Percentiles rank a stretch among this genome's conserved stretches.
Conservation (phyloP, 2,797 vertebrate species). For the Onychomys torridus region DNA sequence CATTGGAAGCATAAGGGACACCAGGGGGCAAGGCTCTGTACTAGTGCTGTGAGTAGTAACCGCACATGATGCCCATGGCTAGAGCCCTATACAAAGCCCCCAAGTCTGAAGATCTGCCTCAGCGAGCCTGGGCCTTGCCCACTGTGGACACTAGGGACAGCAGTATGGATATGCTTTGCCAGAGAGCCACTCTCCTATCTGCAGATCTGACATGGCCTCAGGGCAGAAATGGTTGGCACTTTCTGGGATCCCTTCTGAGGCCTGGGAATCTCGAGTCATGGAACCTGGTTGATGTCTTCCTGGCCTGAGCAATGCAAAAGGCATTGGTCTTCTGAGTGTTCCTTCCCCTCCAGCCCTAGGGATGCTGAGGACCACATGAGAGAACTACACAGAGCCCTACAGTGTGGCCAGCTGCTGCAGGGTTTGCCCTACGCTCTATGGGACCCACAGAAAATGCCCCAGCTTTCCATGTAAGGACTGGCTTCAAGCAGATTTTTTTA, state of each 20-base stretch:
- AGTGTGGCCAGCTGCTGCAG: accelerated
- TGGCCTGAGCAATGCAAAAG: not conserved
- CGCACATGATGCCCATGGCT: too few relatives aligned
- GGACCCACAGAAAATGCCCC: too few relatives aligned
- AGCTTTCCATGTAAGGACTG: not conserved
- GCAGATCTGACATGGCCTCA: accelerated
- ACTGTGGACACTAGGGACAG: accelerated
- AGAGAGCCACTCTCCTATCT: accelerated
- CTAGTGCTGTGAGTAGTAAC: too few relatives aligned
- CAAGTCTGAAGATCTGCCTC: not conserved
- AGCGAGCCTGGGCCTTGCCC: not conserved
- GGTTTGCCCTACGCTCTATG: not conserved
- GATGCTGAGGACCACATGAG: accelerated
- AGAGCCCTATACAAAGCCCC: not conserved
- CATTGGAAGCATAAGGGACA: not conserved
- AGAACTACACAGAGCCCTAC: accelerated
- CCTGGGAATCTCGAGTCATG: accelerated
- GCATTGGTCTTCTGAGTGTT: accelerated
- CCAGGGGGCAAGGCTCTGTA: not conserved
- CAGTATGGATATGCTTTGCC: accelerated
- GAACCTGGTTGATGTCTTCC: not conserved
- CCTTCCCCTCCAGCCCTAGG: too few relatives aligned
- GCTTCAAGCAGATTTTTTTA: not conserved
- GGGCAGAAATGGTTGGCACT: accelerated
- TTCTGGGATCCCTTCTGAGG: not conserved